Evolutionary conservation across 37 sponge, comb jelly and placozoan genomes (phyloP).

Genomic region (Lycopodina hypogea): DNA sequence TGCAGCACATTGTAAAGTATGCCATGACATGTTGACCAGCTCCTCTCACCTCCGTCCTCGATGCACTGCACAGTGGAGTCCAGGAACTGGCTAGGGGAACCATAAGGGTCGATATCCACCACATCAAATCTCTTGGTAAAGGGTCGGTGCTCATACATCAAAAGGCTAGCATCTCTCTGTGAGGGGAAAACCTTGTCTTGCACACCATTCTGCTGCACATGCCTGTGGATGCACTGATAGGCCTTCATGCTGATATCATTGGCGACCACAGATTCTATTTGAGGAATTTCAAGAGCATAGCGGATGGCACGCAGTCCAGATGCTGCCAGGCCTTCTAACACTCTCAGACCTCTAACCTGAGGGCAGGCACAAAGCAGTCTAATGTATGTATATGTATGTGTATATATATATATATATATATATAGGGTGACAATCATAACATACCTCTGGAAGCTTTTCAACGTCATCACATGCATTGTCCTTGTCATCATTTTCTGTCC

Average conservation of each 20-base stretch:
- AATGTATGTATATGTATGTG: not conserved
- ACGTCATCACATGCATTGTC: not conserved
- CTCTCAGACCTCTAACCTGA: conserved; percentile 21
- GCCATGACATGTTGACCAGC: too few relatives aligned
- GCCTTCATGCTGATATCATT: conserved; percentile 84
- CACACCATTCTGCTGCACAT: conserved; percentile 63
- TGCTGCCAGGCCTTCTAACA: conserved; percentile 93
- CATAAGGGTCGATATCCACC: conserved; percentile 97
- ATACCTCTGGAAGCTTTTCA: not conserved
- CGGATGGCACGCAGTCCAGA: conserved; percentile 92
- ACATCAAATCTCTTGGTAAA: conserved; percentile 77
- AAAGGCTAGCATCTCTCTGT: conserved; percentile 83
- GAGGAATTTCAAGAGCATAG: conserved; percentile 88
- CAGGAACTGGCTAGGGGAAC: conserved; percentile 85
- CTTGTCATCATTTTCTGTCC: not conserved
- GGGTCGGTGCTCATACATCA: conserved; percentile 78
- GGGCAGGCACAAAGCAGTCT: not conserved
- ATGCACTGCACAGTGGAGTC: conserved; percentile 88
- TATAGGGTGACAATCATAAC: not conserved
- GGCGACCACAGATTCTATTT: conserved; percentile 61
- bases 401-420: not conserved
- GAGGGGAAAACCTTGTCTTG: conserved; percentile 49
- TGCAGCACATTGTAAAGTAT: too few relatives aligned
- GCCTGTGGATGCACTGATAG: conserved; percentile 59
- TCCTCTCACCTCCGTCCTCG: conserved; percentile 76